phyloP scores from a whole-genome alignment of 2,113 vertebrate species.

The Fukomys damarensis region DNA sequence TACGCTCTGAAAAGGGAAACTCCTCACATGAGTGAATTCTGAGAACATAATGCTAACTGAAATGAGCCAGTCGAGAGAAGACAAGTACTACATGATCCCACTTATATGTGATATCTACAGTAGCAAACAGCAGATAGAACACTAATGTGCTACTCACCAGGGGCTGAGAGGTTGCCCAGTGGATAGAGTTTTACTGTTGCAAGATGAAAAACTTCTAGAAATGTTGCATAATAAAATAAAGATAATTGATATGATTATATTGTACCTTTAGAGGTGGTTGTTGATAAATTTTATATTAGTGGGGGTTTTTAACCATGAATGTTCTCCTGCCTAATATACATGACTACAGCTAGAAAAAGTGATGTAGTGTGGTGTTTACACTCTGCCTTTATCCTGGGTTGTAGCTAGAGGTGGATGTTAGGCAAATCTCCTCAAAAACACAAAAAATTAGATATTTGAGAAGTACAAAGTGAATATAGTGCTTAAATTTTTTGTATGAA shows the following conservation, averaged over 20 bases:
- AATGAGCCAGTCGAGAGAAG: background rate
- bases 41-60: background rate
- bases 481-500: background rate
- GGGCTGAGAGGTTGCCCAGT: background rate
- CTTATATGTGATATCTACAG: background rate
- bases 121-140: background rate
- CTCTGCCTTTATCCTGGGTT: background rate
- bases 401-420: background rate
- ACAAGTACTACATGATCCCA: background rate
- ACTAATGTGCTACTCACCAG: background rate
- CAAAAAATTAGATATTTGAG: background rate
- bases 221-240: background rate
- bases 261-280: background rate
- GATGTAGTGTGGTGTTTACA: background rate
- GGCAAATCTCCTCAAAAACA: background rate
- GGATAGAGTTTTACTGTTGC: background rate
- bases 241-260: background rate
- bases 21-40: background rate
- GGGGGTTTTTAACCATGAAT: background rate
- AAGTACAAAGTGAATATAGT: background rate
- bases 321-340: background rate
- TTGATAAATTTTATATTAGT: background rate
- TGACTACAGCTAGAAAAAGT: background rate
- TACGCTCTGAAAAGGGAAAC: background rate
- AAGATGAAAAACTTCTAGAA: background rate